Evolutionary conservation across 2,888 invertebrate genomes (phyloP).

Genomic region (Drosophila acutilabella): DNA sequence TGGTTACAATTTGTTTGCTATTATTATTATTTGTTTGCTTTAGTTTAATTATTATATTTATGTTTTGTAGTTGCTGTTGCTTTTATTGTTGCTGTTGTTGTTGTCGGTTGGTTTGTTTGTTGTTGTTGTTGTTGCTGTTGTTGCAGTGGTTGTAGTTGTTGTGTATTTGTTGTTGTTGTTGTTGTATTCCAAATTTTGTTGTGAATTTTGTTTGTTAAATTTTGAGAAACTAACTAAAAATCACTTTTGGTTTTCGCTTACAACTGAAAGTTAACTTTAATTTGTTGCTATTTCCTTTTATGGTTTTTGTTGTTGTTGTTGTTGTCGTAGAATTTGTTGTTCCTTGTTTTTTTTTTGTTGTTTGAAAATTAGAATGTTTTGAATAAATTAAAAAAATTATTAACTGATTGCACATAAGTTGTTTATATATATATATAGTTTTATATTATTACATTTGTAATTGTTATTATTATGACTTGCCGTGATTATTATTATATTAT

Average conservation of each 20-base stretch:
- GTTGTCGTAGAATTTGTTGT: conserved; percentile 63
- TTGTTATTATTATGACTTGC: conserved; percentile 56
- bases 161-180: conserved; percentile 63
- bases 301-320: conserved; percentile 45
- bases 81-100: conserved; percentile 61
- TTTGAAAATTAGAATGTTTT: conserved; percentile 59
- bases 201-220: conserved; percentile 84
- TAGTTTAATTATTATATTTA: conserved; percentile 15
- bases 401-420: conserved; percentile 78
- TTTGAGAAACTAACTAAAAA: conserved; percentile 84
- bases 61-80: conserved; percentile 54
- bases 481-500: conserved; percentile 44
- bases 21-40: conserved; percentile 43
- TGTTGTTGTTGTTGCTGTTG: conserved; percentile 46
- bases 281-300: conserved; percentile 60
- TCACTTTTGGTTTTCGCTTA: conserved; percentile 80
- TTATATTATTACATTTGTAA: conserved; percentile 56
- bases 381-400: conserved; percentile 65
- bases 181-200: conserved; percentile 83
- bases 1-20: conserved; percentile 63
- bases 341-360: conserved; percentile 15
- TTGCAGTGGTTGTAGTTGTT: conserved; percentile 34
- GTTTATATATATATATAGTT: conserved; percentile 32
- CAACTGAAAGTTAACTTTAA: conserved; percentile 75
- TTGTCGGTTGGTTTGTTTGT: conserved; percentile 64